Evolutionary conservation across 2,113 vertebrate genomes (phyloP).

Genomic region (Tragelaphus imberbis): DNA sequence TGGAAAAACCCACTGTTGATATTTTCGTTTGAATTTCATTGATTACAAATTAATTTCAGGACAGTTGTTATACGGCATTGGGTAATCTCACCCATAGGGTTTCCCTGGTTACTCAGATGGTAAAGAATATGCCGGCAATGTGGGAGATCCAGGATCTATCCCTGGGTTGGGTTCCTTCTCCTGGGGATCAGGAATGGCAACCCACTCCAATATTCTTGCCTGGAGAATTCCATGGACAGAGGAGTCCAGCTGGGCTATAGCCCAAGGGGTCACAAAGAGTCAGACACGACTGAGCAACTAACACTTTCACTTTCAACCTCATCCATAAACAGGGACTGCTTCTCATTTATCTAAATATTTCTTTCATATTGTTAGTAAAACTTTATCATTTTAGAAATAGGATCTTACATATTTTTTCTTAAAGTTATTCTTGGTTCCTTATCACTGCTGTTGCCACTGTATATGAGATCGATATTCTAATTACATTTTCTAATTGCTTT

Average conservation of each 20-base stretch:
- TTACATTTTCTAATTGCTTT: conserved; percentile 9
- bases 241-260: background rate
- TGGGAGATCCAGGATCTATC: background rate
- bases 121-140: background rate
- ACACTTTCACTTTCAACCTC: background rate
- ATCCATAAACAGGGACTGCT: background rate
- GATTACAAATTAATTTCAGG: background rate
- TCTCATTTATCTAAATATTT: conserved; percentile 2
- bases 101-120: background rate
- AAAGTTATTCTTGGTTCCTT: background rate
- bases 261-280: background rate
- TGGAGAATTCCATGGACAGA: background rate
- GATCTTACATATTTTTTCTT: background rate
- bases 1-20: background rate
- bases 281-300: background rate
- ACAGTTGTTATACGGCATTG: background rate
- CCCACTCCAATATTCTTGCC: background rate
- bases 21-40: background rate
- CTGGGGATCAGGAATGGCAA: background rate
- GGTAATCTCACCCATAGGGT: background rate
- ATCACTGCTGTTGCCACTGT: background rate
- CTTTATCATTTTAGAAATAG: conserved; percentile 7
- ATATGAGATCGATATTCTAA: background rate
- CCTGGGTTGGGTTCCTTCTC: background rate
- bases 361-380: background rate